Conservation (phyloP, 1,140 invertebrate species). For the Mylabris phalerata region DNA sequence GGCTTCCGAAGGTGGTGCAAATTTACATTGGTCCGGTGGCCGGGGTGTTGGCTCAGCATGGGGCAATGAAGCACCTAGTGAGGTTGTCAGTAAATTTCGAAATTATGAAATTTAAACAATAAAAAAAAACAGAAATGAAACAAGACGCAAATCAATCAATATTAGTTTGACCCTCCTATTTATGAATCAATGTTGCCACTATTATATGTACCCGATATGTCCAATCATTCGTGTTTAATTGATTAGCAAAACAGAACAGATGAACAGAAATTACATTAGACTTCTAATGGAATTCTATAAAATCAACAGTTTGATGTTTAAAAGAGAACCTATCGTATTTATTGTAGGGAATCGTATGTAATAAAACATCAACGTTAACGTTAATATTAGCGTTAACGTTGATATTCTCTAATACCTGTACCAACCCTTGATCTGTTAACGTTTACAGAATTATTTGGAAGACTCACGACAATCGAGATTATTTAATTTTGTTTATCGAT, state of each 20-base stretch:
- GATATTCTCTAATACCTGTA: too few relatives aligned
- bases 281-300: background rate
- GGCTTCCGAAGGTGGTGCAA: constrained; percentile 73
- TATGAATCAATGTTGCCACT: background rate
- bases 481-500: background rate
- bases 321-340: background rate
- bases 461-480: too few relatives aligned
- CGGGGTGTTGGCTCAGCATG: constrained; percentile 52
- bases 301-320: background rate
- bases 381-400: too few relatives aligned
- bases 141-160: background rate
- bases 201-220: background rate
- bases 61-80: constrained; percentile 62
- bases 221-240: constrained; percentile 9
- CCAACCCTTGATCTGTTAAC: too few relatives aligned
- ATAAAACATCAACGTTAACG: too few relatives aligned
- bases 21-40: constrained; percentile 60
- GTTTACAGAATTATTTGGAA: too few relatives aligned
- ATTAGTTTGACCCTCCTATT: background rate
- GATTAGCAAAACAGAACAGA: background rate
- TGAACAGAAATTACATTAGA: background rate
- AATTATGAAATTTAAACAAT: constrained; percentile 84
- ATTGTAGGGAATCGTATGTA: background rate
- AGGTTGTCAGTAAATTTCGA: constrained; percentile 83
- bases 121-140: background rate